Percentiles rank a stretch among this genome's conserved stretches.
Conservation (phyloP, 2,113 vertebrate genomes). For the Smithornis capensis region DNA sequence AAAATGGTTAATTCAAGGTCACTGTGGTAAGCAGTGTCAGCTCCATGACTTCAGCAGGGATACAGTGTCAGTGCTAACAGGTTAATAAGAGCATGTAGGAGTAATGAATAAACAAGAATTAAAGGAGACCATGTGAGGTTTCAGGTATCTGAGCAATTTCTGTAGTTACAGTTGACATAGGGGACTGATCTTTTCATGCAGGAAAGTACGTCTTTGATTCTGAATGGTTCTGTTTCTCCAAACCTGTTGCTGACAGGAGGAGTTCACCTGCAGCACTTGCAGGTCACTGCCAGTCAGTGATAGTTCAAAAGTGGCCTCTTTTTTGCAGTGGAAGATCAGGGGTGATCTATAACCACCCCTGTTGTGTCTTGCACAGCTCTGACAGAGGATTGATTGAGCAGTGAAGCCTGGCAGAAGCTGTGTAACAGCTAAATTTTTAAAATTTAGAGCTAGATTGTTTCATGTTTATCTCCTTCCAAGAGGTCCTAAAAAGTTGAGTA, state of each 20-base stretch:
- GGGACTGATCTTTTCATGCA: background rate
- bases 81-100: background rate
- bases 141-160: background rate
- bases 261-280: background rate
- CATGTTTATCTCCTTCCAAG: background rate
- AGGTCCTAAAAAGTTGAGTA: background rate
- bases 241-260: background rate
- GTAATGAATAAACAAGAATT: background rate
- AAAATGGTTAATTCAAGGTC: background rate
- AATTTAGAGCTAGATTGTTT: background rate
- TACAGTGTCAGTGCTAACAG: background rate
- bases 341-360: background rate
- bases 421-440: too few species aligned
- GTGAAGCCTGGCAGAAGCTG: background rate
- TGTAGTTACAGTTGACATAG: background rate
- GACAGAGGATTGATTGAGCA: background rate
- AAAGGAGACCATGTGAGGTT: background rate
- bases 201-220: background rate
- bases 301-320: background rate
- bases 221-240: background rate
- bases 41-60: background rate
- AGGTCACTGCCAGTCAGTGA: rapidly evolving
- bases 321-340: background rate
- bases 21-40: background rate
- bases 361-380: background rate